Conservation (phyloP, 2,888 invertebrate genomes). For the Synergus itoensis region DNA sequence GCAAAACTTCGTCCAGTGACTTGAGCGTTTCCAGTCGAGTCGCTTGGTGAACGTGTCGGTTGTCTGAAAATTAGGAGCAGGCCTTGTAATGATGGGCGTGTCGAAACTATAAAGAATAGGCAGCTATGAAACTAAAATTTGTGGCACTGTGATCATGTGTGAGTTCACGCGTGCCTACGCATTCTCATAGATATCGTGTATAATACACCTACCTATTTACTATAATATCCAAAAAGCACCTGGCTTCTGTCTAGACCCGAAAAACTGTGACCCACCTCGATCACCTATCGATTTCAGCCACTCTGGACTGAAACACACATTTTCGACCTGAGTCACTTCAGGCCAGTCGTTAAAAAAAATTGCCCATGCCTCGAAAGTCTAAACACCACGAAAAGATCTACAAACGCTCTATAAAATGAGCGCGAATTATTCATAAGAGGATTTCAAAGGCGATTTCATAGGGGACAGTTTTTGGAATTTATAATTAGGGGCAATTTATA, state of each 20-base stretch:
- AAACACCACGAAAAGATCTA: conserved; percentile 1
- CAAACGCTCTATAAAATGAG: conserved; percentile 8
- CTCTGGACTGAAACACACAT: conserved; percentile 2
- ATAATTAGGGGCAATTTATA: no score
- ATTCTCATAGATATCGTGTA: conserved; percentile 9
- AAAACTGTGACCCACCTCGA: conserved; percentile 37
- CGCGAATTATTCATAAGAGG: conserved; percentile 22
- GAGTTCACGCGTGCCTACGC: conserved; percentile 55
- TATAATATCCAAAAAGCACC: conserved; percentile 39
- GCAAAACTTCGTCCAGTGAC: conserved; percentile 51
- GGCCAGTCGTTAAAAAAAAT: conserved; percentile 22
- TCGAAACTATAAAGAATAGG: conserved; percentile 63
- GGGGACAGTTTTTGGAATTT: no score
- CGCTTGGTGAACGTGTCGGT: conserved; percentile 52
- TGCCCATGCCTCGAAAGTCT: conserved; percentile 15
- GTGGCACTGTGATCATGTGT: conserved; percentile 54
- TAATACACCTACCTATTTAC: conserved; percentile 30
- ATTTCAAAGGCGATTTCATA: no score
- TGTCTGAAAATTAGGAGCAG: conserved; percentile 57
- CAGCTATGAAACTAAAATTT: conserved; percentile 63
- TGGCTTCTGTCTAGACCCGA: conserved; percentile 41
- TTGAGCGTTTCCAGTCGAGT: conserved; percentile 39
- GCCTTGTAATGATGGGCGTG: conserved; percentile 63
- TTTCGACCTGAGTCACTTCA: conserved; percentile 26
- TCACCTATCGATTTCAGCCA: conserved; percentile 30